A percentile compares a stretch with the other conserved stretches of the same genome.
Evolutionary conservation across 2,113 vertebrate genomes (phyloP).

Genomic region (Copsychus sechellarum): DNA sequence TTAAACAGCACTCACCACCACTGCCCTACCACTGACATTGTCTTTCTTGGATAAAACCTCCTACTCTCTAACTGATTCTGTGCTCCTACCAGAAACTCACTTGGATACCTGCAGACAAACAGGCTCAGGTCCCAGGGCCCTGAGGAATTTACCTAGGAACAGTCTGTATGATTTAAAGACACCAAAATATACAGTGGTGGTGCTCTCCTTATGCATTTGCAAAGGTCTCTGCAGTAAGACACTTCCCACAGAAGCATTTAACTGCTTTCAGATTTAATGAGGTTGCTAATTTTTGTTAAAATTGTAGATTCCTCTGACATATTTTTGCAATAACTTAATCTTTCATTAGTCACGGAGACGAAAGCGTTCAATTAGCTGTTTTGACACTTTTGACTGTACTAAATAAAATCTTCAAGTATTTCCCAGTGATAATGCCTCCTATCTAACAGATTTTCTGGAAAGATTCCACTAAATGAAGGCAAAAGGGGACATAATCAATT

Average conservation of each 20-base stretch:
- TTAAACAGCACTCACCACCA: background rate
- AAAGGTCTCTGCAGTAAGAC: background rate
- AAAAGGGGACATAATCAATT: background rate
- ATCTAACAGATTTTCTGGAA: background rate
- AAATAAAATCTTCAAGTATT: constrained; percentile 8
- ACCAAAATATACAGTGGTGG: background rate
- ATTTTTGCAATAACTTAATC: constrained; percentile 23
- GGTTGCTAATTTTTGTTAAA: constrained; percentile 16
- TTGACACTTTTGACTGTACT: constrained; percentile 33
- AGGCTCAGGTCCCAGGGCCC: background rate
- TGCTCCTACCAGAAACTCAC: background rate
- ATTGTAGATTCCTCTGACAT: background rate
- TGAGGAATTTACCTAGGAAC: background rate
- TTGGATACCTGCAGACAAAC: background rate
- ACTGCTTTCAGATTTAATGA: background rate
- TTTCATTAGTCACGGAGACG: constrained; percentile 46
- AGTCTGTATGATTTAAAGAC: background rate
- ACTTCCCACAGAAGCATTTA: background rate
- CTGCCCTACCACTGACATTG: background rate
- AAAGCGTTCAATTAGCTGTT: constrained; percentile 35
- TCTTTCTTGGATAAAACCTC: background rate
- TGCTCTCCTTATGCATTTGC: background rate
- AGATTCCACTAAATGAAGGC: background rate
- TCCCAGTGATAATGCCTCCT: background rate
- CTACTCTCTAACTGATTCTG: background rate